Conservation (phyloP, 2,888 invertebrate genomes). For the Thysanoteuthis rhombus region DNA sequence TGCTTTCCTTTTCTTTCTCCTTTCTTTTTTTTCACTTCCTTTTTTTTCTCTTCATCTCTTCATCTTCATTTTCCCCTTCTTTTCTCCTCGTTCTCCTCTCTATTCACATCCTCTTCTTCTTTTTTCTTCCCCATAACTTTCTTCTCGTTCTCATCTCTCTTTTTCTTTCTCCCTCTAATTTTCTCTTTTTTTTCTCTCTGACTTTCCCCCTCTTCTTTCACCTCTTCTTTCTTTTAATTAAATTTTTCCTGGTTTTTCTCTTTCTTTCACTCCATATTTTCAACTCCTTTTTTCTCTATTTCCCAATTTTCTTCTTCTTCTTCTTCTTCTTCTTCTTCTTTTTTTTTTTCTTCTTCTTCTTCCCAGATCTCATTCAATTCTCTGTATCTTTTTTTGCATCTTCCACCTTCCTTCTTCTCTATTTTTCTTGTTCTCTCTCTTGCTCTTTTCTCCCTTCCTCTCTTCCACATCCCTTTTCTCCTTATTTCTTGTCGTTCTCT, state of each 20-base stretch:
- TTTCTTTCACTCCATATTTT: not conserved
- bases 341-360: no score
- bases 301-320: not conserved
- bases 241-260: not conserved
- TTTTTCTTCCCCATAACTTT: not conserved
- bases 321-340: not conserved
- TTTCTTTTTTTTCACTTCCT: no score
- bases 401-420: not conserved
- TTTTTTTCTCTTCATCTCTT: no score
- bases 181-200: no score
- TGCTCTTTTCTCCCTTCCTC: not conserved
- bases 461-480: not conserved
- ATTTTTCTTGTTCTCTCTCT: not conserved
- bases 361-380: no score
- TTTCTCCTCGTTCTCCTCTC: no score
- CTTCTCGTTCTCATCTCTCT: no score
- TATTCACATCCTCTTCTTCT: rapidly evolving
- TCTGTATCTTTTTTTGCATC: not conserved
- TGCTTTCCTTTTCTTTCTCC: no score
- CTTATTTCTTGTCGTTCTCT: not conserved
- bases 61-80: no score
- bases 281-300: not conserved
- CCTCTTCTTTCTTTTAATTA: not conserved
- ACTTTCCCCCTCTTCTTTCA: not conserved
- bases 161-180: no score